These are phyloP conservation scores for Capreolus pygargus DNA, from an alignment of 2,113 vertebrate genomes.

Conservation along the genomic window DNA sequence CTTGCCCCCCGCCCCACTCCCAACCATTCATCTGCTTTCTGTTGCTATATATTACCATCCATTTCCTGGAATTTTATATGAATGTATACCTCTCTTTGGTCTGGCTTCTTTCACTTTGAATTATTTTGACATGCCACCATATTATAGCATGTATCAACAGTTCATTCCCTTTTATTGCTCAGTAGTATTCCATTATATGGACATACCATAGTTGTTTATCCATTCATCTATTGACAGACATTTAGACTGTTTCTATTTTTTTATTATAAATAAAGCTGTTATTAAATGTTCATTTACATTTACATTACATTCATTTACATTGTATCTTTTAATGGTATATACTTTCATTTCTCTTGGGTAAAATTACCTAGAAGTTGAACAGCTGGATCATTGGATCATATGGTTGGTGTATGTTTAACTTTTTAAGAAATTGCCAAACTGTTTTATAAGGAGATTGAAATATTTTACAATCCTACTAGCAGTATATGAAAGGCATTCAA, in stretches of 20 bases:
- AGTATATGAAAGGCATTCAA: background rate
- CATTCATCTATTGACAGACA: background rate
- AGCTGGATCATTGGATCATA: background rate
- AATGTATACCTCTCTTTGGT: background rate
- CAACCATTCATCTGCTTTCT: background rate
- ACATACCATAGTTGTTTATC: background rate
- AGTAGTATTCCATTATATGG: background rate
- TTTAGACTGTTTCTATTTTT: background rate
- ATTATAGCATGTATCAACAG: background rate
- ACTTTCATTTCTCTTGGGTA: slow-evolving; percentile 15
- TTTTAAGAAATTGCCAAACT: background rate
- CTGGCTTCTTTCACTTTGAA: background rate
- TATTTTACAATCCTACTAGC: slow-evolving; percentile 15
- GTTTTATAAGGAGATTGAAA: slow-evolving; percentile 8
- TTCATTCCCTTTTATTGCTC: background rate
- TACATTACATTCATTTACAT: background rate
- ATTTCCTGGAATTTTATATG: background rate
- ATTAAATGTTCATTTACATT: background rate
- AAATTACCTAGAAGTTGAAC: background rate
- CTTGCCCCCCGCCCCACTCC: background rate
- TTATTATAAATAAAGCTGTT: background rate
- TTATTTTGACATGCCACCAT: background rate
- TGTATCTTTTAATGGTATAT: background rate
- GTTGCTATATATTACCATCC: background rate
- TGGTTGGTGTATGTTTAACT: background rate